Evolutionary conservation across 2,797 vertebrate genomes (phyloP).

Genomic region (Vipera latastei): DNA sequence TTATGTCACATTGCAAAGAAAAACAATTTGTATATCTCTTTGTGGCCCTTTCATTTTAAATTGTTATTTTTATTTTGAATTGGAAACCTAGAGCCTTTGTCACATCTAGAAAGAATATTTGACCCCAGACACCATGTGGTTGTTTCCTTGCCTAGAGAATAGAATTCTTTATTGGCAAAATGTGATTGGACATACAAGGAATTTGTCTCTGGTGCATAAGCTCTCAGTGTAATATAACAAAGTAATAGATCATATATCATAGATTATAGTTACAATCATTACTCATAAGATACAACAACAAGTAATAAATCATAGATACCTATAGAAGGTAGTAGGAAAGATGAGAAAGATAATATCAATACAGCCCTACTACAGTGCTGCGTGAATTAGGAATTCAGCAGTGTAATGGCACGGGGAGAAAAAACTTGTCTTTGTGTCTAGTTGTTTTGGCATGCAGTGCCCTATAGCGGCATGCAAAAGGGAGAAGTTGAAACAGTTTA

Average conservation of each 20-base stretch:
- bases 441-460: neutral
- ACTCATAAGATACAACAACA: neutral
- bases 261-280: neutral
- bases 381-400: neutral
- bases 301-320: neutral
- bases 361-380: neutral
- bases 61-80: neutral
- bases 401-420: neutral
- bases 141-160: neutral
- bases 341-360: too few relatives aligned
- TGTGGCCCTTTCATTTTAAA: neutral
- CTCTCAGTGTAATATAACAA: neutral
- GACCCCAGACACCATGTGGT: neutral
- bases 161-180: neutral
- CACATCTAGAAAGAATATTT: neutral
- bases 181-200: neutral
- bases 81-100: neutral
- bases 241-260: neutral
- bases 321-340: too few relatives aligned
- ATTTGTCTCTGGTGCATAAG: neutral
- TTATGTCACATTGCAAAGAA: neutral
- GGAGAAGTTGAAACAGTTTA: neutral
- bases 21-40: neutral
- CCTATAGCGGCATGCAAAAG: neutral
- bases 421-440: neutral